Base-by-base conservation (phyloP, 2,797 vertebrate species). In the Coranthus polyacanthus region DNA sequence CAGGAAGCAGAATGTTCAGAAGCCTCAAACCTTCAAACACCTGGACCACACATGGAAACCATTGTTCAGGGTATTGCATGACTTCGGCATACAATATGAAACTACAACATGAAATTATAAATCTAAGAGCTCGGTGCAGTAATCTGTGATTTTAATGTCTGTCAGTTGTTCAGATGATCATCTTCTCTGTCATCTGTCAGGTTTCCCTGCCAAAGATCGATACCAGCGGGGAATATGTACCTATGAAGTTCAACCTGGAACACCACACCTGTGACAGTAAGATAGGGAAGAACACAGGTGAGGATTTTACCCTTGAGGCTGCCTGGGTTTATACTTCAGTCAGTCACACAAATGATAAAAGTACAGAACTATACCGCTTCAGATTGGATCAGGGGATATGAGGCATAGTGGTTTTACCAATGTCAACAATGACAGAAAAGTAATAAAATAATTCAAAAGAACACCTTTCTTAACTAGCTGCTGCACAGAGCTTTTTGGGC, bases 11-110 rank as follows among this genome's bases (percentile, higher is more conserved):
- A 92, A 72, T 64, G 24, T 94, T 54, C 75, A 93, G 46, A 93
- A 53, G 56, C 54, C 93, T 0, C 65, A 93, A 61, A 94, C 94
- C 0, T 96, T 95, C 88, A 93, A 94, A 75, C 92, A 96, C 51
- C 89, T 96, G 57, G 92, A 95, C 84, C 88, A 94, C 29, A 84
- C 82, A 57, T 99, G 98, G 97, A 96, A 94, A 81, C 97, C 98
- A 45, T 75, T 97, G 15, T 70, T 93, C 71, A 94, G 75, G 94
- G 98, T 97, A 93, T 8, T 56, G 37, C 32, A 16, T 47, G 37
- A 24, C 24, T 34, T 8, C 1, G 3, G 24, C 16, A 2, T 37
- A 24, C 29, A 38, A 64, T 56, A 43, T 24, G n/a, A 56, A 75
- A 58, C 41, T 4, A 53, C 53, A 57, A 41, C 51, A 17, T 36